Base-by-base conservation (phyloP, 2,888 invertebrate genomes). In the Thereva nobilitata region DNA sequence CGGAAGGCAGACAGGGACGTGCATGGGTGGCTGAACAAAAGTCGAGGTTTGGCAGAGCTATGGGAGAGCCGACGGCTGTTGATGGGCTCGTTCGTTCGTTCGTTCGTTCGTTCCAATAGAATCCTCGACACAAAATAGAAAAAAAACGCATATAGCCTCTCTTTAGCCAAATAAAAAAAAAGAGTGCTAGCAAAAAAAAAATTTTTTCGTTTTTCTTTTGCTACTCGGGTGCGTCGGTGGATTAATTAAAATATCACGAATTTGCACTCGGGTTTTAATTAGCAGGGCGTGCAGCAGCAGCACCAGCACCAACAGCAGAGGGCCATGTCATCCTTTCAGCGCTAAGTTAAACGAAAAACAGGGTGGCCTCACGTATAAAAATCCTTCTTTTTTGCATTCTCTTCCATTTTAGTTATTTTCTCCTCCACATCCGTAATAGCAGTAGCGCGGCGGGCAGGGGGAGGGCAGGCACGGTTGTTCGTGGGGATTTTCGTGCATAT, bases 181-280 rank as follows among this genome's bases (percentile, higher is more conserved):
- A 50, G 53, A 42, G 44, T 52, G 50, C 42, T 23, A 23, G 23
- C 23, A 2, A 23, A 23, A 23, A 23, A 44, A 64, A 65, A 66
- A 42, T 50, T 37, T 50, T 59, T 52, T 66, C 34, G 41, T 50
- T 66, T 56, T 55, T 65, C 23, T 42, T 67, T 67, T 59, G 54
- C 53, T 54, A 54, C 47, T 54, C 54, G 54, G 61, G 45, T 67
- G 59, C 59, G 53, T 67, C 42, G 59, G 61, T 54, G 47, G 59
- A 67, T 67, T 67, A 53, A 67, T 67, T 67, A 61, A 67, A 67
- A 67, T 67, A 67, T 61, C 66, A 67, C 54, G 49, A 61, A 67
- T 49, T 61, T 61, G 47, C 53, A 40, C 42, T 59, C 59, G 34
- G 53, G 56, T 66, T 66, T 64, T 66, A 66, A 66, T 66, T 66